A percentile compares a stretch with the other conserved stretches of the same genome.
Evolutionary conservation across 2,888 invertebrate species (phyloP).

Genomic region (Alsophila aescularia): DNA sequence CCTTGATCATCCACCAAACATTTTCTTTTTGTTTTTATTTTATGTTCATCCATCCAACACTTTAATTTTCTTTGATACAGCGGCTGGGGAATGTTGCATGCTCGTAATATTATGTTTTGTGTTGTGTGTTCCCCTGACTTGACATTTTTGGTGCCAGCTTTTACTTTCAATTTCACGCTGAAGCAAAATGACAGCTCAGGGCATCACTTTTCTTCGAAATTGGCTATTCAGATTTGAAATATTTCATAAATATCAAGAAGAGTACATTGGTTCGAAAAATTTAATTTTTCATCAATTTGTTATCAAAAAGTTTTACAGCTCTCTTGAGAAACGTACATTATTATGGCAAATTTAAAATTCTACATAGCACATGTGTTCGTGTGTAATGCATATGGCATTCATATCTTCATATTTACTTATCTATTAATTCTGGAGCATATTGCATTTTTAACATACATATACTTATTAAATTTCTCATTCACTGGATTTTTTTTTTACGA

Average conservation of each 20-base stretch:
- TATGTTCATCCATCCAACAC: constrained; percentile 78
- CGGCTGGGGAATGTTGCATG: constrained; percentile 85
- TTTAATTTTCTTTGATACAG: constrained; percentile 72
- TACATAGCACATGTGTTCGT: neutral
- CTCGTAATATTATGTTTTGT: constrained; percentile 55
- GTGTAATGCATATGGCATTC: neutral
- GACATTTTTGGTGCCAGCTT: constrained; percentile 43
- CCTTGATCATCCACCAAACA: constrained; percentile 74
- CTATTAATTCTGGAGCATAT: neutral
- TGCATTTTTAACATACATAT: neutral
- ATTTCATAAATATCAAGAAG: constrained; percentile 41
- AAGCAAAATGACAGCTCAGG: constrained; percentile 51
- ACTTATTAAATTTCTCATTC: neutral
- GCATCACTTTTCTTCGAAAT: constrained; percentile 48
- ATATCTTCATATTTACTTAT: neutral
- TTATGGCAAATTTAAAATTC: neutral
- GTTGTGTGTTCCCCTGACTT: constrained; percentile 51
- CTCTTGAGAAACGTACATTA: constrained; percentile 3
- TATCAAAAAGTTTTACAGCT: constrained; percentile 8
- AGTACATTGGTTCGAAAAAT: constrained; percentile 52
- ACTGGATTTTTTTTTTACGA: neutral
- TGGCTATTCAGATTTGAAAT: constrained; percentile 49
- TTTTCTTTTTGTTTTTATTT: constrained; percentile 58
- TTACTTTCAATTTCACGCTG: constrained; percentile 1
- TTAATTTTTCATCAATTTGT: constrained; percentile 1